Evolutionary conservation across 1,140 invertebrate species (phyloP), one percentile per base, ranked within the genome.

Genomic region (Brachionus plicatilis): DNA sequence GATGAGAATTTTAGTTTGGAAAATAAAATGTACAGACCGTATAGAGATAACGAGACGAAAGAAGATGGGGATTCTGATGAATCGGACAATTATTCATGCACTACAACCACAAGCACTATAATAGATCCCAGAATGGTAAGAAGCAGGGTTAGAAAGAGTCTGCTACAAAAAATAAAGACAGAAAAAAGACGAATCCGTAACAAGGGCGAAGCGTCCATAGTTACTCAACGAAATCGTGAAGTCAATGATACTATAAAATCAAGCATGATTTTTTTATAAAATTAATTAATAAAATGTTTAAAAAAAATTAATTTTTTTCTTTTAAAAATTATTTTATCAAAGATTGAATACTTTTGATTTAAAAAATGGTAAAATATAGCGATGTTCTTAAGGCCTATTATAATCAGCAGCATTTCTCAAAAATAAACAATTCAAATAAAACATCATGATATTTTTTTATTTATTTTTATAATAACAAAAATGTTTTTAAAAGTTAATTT

Each of bases 201-300:
- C 11, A 83, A 83, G 29, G 82, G 82, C 20, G 82, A 83, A 56
- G 24, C 65, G 41, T 24, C 60, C 1, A 17, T 83, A 3, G 17
- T 24, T 17, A 83, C 82, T 3, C 60, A 68, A 47, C 41, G 43
- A 37, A 68, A 43, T 45, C 53, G 82, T 41, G 82, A 83, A 53
- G 29, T 68, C 14, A 47, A 60, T n/a, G 65, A 70, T 14, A 72
- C 65, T n/a, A 83, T 83, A 66, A 68, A 83, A 83, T 56, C 43
- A 33, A 82, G 65, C 79, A 82, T 82, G 79, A 47, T 45, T 82
- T 82, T 65, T 82, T 82, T 76, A 33, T 76, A n/a, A 76, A 50
- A 29, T 37, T 50, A 50, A 76, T 50, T 17, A 76, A 76, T 27
- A 76, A 76, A 76, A 76, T 50, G 8, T 24, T 20, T 76, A 33